Base-by-base conservation (phyloP, 1,140 invertebrate genomes). In the Pseudoatta argentina region DNA sequence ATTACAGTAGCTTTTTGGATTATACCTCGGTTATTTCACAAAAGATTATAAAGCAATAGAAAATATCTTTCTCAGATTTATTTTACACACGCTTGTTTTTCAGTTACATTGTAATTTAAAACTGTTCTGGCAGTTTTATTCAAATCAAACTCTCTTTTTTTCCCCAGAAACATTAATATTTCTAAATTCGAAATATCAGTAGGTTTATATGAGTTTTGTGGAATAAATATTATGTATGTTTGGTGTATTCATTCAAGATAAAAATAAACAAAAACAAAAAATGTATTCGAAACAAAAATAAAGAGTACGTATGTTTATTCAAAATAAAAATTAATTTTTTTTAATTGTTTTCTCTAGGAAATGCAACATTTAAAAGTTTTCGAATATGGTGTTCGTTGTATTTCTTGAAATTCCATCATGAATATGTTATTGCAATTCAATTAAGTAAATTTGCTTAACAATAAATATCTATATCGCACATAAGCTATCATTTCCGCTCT, bases 401-500 rank as follows among this genome's bases (percentile, higher is more conserved):
- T 7, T 7, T 55, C 18, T 73, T 5, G 2, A 57, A 73, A 73
- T 55, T 21, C 18, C 0, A 24, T 18, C 16, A 6, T 57, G 16
- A 48, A 10, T 24, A 0, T 55, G n/a, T 51, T 14, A 34, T 61
- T 61, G 73, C 3, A 39, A 61, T 61, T 1, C 1, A 61, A 44
- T 63, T 16, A 4, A 76, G 6, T 34, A 27, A 59, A 76, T 44
- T 59, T 57, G 3, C 6, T 1, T 39, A 39, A 39, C 5, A 5
- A 71, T 12, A 7, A 44, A 51, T 34, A 75, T 21, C 55, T 6
- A 2, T 63, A n/a, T 64, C 24, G 8, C 2, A n/a, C 3, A 48
- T n/a, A 78, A 39, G 44, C n/a, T 44, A 24, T 78, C 44, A 64
- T 14, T 66, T 53, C 16, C 39, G 34, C 4, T n/a, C 24, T 78